Evolutionary conservation across 2,888 invertebrate species (phyloP), one percentile per base, ranked within the genome.

Genomic region (Liodrosophila aerea): DNA sequence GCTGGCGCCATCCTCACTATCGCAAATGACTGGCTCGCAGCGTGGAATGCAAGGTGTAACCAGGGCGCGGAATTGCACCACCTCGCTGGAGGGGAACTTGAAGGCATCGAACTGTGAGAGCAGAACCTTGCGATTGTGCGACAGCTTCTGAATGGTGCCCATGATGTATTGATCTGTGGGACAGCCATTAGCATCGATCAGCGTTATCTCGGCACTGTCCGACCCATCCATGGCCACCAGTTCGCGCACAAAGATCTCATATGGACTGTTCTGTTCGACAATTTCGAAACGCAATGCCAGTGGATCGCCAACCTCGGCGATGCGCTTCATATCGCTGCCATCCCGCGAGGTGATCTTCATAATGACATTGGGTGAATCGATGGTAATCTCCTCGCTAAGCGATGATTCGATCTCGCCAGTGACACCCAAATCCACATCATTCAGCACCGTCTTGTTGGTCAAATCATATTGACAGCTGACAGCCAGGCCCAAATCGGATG

Each of bases 1-100:
- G 69, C 95, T 95, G 63, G 94, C 93, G 87, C 83, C 87, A 73
- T 96, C 96, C 84, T 94, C 93, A 80, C 94, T 93, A 87, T 96
- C 95, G 89, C 97, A 97, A 89, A 95, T 95, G 34, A 97, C 96
- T 7, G 97, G 97, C 89, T 97, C 96, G 90, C 97, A 98, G 47
- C 94, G 93, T 22, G 97, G 97, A 93, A 98, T 95, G 90, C 97
- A 97, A 5, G 97, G 97, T 4, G 97, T 97, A 47, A 98, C 97
- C 85, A 97, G 91, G 29, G 97, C 97, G 70, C 97, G 94, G 94
- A 98, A 98, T 89, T 97, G 97, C 7, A 98, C 97, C 62, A 97
- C 95, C 90, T 97, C 97, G 9, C 97, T 97, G 37, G 97, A 97
- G 37, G 97, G 97, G 92, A 98, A 98, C 90, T 98, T 97, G 93